These are phyloP conservation scores for Tinea trinotella DNA, from an alignment of 2,888 invertebrate species.

Conservation along the genomic window DNA sequence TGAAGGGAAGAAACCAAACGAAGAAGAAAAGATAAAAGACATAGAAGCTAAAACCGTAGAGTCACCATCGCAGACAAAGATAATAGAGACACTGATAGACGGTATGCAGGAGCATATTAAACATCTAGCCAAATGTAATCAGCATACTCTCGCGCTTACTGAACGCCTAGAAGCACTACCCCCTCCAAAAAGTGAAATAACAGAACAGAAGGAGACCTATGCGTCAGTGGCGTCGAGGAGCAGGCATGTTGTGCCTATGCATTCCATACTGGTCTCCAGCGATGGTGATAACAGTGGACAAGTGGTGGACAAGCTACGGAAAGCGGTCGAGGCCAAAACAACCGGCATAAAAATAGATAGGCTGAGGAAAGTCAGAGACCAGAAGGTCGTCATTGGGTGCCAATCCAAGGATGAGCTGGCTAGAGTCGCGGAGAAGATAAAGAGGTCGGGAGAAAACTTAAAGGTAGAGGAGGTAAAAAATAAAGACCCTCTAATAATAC, in stretches of 20 bases:
- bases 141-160: background rate
- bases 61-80: background rate
- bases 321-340: background rate
- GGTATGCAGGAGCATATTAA: background rate
- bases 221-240: background rate
- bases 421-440: background rate
- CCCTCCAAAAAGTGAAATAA: background rate
- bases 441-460: slow-evolving; percentile 1
- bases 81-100: background rate
- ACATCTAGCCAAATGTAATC: background rate
- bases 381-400: too few relatives aligned
- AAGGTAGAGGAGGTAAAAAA: background rate
- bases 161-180: background rate
- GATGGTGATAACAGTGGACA: background rate
- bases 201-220: background rate
- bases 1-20: too few relatives aligned
- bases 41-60: too few relatives aligned
- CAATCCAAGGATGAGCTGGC: too few relatives aligned
- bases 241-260: background rate
- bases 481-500: slow-evolving; percentile 21
- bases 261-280: background rate
- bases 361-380: too few relatives aligned
- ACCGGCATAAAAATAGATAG: background rate
- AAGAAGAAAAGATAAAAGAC: too few relatives aligned
- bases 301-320: background rate